These are phyloP conservation scores for Poecilia latipinna DNA, from an alignment of 2,113 vertebrate genomes.

Conservation along the genomic window DNA sequence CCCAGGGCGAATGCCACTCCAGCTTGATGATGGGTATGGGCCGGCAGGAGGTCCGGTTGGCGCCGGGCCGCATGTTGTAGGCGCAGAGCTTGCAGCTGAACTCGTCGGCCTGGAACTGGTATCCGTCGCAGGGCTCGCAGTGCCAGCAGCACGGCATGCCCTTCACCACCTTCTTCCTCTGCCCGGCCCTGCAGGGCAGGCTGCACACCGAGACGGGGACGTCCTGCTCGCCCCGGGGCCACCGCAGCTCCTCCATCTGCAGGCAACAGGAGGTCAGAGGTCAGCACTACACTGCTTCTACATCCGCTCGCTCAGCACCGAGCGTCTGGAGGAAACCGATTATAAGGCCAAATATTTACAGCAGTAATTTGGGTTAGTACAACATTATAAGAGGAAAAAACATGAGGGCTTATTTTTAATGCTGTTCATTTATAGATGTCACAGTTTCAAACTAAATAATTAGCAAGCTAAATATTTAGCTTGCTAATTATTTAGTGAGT, in stretches of 20 bases:
- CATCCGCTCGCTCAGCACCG: too few relatives aligned
- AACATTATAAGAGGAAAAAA: too few relatives aligned
- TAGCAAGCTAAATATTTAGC: too few relatives aligned
- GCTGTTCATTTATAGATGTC: too few relatives aligned
- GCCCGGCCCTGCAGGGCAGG: conserved; percentile 86
- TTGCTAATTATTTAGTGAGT: too few relatives aligned
- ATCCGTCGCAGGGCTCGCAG: conserved; percentile 92
- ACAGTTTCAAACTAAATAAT: too few relatives aligned
- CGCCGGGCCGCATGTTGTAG: conserved; percentile 88
- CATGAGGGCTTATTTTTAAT: too few relatives aligned
- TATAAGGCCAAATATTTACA: too few relatives aligned
- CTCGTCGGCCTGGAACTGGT: conserved; percentile 92
- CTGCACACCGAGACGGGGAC: conserved; percentile 90
- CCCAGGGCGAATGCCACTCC: conserved; percentile 97
- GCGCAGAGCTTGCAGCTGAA: conserved; percentile 90
- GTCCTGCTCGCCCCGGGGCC: conserved; percentile 84
- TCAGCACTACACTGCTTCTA: too few relatives aligned
- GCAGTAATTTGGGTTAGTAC: too few relatives aligned
- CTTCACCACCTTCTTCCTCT: conserved; percentile 94
- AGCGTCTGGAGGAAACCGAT: too few relatives aligned
- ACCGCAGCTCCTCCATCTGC: conserved; percentile 93
- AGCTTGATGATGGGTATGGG: conserved; percentile 91
- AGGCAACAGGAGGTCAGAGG: not conserved
- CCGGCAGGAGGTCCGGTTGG: conserved; percentile 90
- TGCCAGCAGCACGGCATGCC: conserved; percentile 96